Conservation (phyloP, 2,888 invertebrate species). For the Cataglyphis cursor region DNA sequence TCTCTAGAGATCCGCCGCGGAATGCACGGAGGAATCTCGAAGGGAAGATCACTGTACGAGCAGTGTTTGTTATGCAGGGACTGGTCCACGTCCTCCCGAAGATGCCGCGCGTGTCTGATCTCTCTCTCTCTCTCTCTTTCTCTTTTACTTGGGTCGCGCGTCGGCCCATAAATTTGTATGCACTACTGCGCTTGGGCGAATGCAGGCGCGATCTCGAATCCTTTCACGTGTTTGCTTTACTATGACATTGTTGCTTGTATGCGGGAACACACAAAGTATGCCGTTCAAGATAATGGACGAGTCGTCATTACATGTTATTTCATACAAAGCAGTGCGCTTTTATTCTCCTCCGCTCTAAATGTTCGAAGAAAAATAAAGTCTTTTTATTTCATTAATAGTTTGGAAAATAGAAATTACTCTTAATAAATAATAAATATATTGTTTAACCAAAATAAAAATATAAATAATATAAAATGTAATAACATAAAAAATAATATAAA, state of each 20-base stretch:
- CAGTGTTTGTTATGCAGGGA: conserved; percentile 63
- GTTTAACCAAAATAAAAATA: too few relatives aligned
- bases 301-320: background rate
- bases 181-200: conserved; percentile 47
- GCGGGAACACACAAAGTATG: conserved; percentile 32
- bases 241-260: conserved; percentile 14
- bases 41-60: conserved; percentile 53
- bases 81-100: conserved; percentile 46
- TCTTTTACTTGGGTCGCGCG: background rate
- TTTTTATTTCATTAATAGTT: conserved; percentile 17
- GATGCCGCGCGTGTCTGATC: conserved; percentile 61
- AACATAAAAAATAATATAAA: too few relatives aligned
- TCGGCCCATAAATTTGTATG: conserved; percentile 63
- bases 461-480: too few relatives aligned
- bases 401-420: conserved; percentile 21
- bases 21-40: conserved; percentile 39
- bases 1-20: conserved; percentile 28
- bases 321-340: conserved; percentile 8
- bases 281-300: conserved; percentile 37
- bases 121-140: background rate
- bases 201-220: conserved; percentile 27
- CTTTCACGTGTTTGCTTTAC: conserved; percentile 20
- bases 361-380: background rate
- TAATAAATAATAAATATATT: background rate
- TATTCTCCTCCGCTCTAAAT: background rate